Evolutionary conservation across 2,797 vertebrate genomes (phyloP).

Genomic region (Semotilus atromaculatus): DNA sequence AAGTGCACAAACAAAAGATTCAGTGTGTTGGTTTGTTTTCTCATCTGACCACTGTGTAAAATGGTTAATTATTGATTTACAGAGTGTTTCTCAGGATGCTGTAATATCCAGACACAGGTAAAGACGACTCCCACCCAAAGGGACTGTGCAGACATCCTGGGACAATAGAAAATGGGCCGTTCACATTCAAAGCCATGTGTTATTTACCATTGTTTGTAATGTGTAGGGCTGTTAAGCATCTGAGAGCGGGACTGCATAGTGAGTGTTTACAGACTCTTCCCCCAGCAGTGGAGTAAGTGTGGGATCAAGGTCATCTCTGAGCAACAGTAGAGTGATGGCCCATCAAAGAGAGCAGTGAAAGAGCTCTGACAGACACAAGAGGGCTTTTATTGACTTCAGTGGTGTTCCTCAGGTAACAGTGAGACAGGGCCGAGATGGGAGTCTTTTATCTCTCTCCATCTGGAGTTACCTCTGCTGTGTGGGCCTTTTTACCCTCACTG

Average conservation of each 20-base stretch:
- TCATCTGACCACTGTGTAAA: slow-evolving; percentile 36
- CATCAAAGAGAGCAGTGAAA: slow-evolving; percentile 67
- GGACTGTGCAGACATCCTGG: slow-evolving; percentile 49
- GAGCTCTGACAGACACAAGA: slow-evolving; percentile 71
- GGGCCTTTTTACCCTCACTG: slow-evolving; percentile 35
- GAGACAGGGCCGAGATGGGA: slow-evolving; percentile 53
- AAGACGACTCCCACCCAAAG: slow-evolving; percentile 60
- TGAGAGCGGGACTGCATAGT: slow-evolving; percentile 67
- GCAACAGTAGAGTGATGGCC: slow-evolving; percentile 68
- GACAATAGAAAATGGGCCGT: slow-evolving; percentile 54
- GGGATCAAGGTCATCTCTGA: slow-evolving; percentile 76
- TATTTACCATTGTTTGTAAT: slow-evolving; percentile 76
- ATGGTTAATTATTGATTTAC: slow-evolving; percentile 63
- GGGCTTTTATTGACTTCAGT: slow-evolving; percentile 60
- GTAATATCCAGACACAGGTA: slow-evolving; percentile 56
- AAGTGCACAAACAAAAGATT: background rate
- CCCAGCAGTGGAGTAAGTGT: slow-evolving; percentile 70
- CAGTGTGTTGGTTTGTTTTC: slow-evolving; percentile 39
- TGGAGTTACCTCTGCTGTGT: slow-evolving; percentile 56
- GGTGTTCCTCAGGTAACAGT: slow-evolving; percentile 62
- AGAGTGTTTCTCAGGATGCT: slow-evolving; percentile 43
- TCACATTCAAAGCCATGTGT: slow-evolving; percentile 70
- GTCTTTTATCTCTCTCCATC: slow-evolving; percentile 51
- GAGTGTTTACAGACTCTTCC: slow-evolving; percentile 72
- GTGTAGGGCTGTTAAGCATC: slow-evolving; percentile 67